Evolutionary conservation across 2,797 vertebrate genomes (phyloP), one percentile per base, ranked within the genome.

Genomic region (Capromys pilorides): DNA sequence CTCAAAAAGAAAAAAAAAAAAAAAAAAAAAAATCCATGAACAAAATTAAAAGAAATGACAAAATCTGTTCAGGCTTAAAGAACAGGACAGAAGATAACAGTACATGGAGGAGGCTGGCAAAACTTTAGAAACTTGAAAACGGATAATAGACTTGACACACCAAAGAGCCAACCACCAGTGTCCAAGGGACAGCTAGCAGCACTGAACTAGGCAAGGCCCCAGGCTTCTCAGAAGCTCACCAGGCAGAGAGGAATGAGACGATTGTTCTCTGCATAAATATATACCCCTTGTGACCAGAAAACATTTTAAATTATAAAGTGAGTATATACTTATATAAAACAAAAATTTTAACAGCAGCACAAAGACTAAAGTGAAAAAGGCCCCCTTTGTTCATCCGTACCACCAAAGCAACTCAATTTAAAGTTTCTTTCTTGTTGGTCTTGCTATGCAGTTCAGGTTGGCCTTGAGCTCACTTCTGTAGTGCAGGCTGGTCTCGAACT

Each of bases 91-190:
- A 78, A 59, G 41, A 31, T 19, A 49, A 54, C 0, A 59, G 66
- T 13, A 9, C 6, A 14, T 22, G n/a, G 13, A 62, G 51, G 31
- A 57, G 59, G 41, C 13, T 41, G n/a, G 41, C 24, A 33, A 18
- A 51, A 85, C 51, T 41, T 92, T 51, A 85, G 49, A 95, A 39
- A 54, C 69, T 80, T 77, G 81, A 91, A 93, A 89, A 91, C 86
- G 94, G 14, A 31, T 49, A 45, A 77, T 51, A 12, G 36, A 54
- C 19, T 11, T 36, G 82, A 45, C 1, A 36, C 28, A 77, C 5
- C 2, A 21, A 41, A 78, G 66, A 33, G 59, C 90, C 18, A 36
- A 24, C 64, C 0, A 3, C 26, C 33, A 19, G 67, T 39, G 24
- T 45, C 59, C 26, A 45, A 31, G 26, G 67, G 33, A 14, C 3